Conservation (phyloP, 1,140 invertebrate genomes). For the Halictus rubicundus region DNA sequence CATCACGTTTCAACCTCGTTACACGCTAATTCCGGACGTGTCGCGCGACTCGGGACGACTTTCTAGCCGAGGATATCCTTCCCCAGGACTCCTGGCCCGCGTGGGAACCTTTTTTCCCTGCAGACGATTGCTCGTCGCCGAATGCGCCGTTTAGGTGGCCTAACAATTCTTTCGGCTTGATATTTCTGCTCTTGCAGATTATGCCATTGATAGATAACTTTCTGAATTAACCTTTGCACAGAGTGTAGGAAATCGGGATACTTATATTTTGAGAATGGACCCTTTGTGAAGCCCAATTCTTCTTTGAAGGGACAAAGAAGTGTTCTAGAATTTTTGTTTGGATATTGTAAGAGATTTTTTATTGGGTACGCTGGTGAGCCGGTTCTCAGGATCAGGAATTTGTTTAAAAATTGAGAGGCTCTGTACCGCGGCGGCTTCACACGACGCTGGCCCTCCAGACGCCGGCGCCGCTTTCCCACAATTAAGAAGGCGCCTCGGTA, state of each 20-base stretch:
- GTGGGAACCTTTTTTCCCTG: neutral
- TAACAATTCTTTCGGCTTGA: no score
- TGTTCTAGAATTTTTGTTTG: no score
- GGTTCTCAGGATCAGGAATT: neutral
- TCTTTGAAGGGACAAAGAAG: no score
- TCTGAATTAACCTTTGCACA: no score
- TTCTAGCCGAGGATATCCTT: neutral
- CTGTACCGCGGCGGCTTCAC: conserved; percentile 48
- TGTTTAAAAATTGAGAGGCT: conserved; percentile 47
- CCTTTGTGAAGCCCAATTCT: no score
- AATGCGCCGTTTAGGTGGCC: no score
- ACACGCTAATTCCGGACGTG: neutral
- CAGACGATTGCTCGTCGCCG: neutral
- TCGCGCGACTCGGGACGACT: neutral
- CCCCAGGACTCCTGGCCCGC: no score
- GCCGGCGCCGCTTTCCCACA: conserved; percentile 77
- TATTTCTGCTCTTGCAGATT: no score
- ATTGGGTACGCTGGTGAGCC: neutral
- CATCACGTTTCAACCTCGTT: conserved; percentile 1
- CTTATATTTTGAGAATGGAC: no score
- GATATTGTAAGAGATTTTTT: neutral
- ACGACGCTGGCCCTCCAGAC: conserved; percentile 57
- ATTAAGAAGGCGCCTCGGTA: conserved; percentile 76
- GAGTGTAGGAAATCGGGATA: no score
- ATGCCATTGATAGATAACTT: no score